Conservation (phyloP, 2,797 vertebrate genomes). For the Acanthurus tractus region DNA sequence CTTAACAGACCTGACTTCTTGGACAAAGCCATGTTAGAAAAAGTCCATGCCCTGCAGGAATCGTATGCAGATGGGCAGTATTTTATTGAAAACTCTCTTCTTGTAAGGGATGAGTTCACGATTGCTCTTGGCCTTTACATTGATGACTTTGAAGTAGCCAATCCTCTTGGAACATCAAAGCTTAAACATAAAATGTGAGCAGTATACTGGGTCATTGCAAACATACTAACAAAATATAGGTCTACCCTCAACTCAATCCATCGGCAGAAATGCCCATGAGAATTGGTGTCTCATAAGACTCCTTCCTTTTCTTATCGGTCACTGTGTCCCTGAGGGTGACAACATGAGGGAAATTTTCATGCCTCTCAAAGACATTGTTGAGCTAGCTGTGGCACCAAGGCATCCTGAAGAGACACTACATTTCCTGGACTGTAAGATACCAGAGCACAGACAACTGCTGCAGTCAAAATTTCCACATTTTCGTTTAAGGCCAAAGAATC, state of each 20-base stretch:
- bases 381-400: slow-evolving; percentile 24
- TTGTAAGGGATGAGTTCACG: not conserved
- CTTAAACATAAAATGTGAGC: not conserved
- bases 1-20: not conserved
- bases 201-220: not conserved
- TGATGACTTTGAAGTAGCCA: slow-evolving; percentile 9
- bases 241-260: slow-evolving; percentile 1
- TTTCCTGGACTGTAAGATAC: slow-evolving; percentile 21
- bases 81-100: not conserved
- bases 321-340: slow-evolving; percentile 13
- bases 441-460: slow-evolving; percentile 43
- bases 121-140: not conserved
- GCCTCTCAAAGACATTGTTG: slow-evolving; percentile 31
- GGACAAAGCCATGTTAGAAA: slow-evolving; percentile 1
- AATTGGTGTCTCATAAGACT: slow-evolving; percentile 23
- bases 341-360: slow-evolving; percentile 22
- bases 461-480: slow-evolving; percentile 12
- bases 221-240: not conserved
- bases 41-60: not conserved
- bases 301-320: slow-evolving; percentile 9
- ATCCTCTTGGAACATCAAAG: not conserved
- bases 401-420: slow-evolving; percentile 38
- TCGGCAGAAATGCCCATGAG: slow-evolving; percentile 34
- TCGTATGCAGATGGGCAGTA: not conserved
- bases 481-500: not conserved